A percentile compares a stretch with the other conserved stretches of the same genome.
phyloP scores from a whole-genome alignment of 2,888 invertebrate genomes.

The Allygus modestus region DNA sequence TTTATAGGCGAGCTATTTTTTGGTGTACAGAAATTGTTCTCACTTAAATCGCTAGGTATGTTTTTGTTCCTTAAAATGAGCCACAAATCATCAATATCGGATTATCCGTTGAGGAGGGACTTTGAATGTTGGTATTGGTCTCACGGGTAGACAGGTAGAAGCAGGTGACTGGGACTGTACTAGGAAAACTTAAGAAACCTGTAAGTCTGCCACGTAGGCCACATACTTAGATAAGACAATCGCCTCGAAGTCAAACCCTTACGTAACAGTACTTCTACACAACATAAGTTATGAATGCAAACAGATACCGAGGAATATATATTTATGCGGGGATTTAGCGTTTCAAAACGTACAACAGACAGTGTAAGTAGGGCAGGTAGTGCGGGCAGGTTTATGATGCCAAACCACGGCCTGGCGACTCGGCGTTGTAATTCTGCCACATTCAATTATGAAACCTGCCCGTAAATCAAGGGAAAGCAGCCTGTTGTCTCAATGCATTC shows the following conservation, averaged over 20 bases:
- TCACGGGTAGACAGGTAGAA: too few relatives aligned
- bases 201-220: too few relatives aligned
- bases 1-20: too few relatives aligned
- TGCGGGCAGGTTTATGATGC: neutral
- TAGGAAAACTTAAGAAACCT: too few relatives aligned
- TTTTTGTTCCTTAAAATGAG: too few relatives aligned
- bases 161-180: too few relatives aligned
- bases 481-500: neutral
- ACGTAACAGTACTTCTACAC: neutral
- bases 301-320: neutral
- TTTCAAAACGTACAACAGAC: conserved; percentile 25
- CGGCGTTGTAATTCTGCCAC: conserved; percentile 22
- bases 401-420: neutral
- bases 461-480: conserved; percentile 1
- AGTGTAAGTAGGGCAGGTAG: conserved; percentile 14
- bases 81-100: too few relatives aligned
- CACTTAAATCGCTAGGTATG: too few relatives aligned
- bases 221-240: too few relatives aligned
- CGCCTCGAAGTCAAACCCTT: neutral
- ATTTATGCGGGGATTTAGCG: neutral
- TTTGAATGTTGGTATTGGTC: too few relatives aligned
- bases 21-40: too few relatives aligned
- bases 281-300: neutral
- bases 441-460: conserved; percentile 25
- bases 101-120: too few relatives aligned